phyloP scores from a whole-genome alignment of 2,888 invertebrate species.

The Eurytoma californica region DNA sequence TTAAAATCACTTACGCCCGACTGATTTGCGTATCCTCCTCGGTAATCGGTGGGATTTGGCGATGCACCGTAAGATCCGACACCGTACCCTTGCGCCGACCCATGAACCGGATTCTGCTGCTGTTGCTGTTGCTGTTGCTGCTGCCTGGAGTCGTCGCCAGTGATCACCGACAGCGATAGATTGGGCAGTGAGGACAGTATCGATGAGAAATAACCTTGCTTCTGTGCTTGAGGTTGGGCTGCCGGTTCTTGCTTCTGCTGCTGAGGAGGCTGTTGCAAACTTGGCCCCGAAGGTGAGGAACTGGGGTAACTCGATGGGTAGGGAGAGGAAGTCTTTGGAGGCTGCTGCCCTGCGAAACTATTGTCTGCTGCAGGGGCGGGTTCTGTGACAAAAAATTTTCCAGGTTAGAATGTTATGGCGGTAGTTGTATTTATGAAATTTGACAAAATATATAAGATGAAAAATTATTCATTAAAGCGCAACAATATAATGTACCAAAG shows the following conservation, averaged over 20 bases:
- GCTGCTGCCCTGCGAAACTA: constrained; percentile 65
- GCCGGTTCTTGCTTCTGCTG: constrained; percentile 50
- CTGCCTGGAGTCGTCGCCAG: constrained; percentile 59
- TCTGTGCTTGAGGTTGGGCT: constrained; percentile 57
- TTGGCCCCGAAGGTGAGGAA: neutral
- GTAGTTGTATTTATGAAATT: too few species aligned
- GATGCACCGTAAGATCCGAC: neutral
- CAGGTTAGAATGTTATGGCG: constrained; percentile 8
- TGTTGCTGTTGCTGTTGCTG: constrained; percentile 18
- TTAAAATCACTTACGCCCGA: constrained; percentile 33
- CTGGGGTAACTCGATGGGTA: neutral
- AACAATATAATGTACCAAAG: neutral
- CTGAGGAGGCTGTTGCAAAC: constrained; percentile 10
- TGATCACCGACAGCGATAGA: constrained; percentile 67
- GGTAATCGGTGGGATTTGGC: constrained; percentile 9
- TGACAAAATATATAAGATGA: neutral
- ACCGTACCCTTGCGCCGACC: constrained; percentile 9
- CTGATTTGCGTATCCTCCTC: neutral
- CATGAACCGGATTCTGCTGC: constrained; percentile 6
- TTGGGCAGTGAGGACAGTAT: constrained; percentile 71
- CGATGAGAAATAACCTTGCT: constrained; percentile 69
- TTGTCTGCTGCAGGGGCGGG: constrained; percentile 59
- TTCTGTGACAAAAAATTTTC: constrained; percentile 24
- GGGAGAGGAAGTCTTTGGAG: constrained; percentile 20
- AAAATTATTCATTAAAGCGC: neutral